These are phyloP conservation scores for Caenorhabditis sp. DNA, from an alignment of 2,888 invertebrate genomes.

Conservation along the genomic window DNA sequence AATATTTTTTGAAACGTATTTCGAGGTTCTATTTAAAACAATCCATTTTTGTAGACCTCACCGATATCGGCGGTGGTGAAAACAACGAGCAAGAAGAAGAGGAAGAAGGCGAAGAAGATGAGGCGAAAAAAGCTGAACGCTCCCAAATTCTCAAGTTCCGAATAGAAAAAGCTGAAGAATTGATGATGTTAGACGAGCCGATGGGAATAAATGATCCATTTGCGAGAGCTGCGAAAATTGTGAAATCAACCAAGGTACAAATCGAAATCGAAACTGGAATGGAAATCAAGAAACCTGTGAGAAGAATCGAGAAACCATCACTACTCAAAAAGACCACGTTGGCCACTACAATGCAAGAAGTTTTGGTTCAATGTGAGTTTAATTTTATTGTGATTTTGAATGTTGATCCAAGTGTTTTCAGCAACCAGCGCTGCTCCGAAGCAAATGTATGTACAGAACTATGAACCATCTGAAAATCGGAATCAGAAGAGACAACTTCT, in stretches of 20 bases:
- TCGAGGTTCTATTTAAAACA: no score
- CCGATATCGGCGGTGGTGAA: neutral
- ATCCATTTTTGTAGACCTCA: neutral
- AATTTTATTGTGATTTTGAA: neutral
- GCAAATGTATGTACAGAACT: constrained; percentile 42
- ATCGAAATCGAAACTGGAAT: neutral
- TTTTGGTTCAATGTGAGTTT: constrained; percentile 5
- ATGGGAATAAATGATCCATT: constrained; percentile 27
- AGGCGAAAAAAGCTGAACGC: constrained; percentile 26
- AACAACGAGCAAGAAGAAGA: constrained; percentile 25
- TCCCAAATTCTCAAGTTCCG: constrained; percentile 28
- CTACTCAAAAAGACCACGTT: constrained; percentile 22
- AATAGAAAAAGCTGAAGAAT: constrained; percentile 29
- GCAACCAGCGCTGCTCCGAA: constrained; percentile 16
- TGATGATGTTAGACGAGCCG: constrained; percentile 11
- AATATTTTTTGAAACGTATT: no score
- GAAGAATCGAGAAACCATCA: constrained; percentile 23
- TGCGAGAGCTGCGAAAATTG: constrained; percentile 26
- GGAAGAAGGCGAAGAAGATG: constrained; percentile 36
- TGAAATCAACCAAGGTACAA: constrained; percentile 11
- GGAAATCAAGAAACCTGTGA: neutral
- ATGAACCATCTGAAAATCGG: neutral
- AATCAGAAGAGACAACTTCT: constrained; percentile 9
- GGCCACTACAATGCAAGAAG: constrained; percentile 29
- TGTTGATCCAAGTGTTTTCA: neutral